phyloP scores from a whole-genome alignment of 2,797 vertebrate genomes.

The Distichodus sexfasciatus region DNA sequence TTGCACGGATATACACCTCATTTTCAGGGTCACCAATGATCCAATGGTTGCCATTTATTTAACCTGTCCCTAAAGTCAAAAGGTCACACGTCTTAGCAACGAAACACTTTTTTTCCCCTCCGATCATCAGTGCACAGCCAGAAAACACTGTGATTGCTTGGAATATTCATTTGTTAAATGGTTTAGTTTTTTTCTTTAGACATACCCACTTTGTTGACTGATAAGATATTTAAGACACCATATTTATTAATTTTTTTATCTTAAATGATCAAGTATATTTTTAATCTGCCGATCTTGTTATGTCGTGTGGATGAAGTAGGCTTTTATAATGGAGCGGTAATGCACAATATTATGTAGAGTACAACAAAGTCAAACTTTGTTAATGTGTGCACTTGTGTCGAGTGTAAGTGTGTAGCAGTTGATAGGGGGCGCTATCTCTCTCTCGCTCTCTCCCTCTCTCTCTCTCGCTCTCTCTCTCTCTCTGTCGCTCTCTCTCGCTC shows the following conservation, averaged over 20 bases:
- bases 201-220: background rate
- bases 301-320: too few relatives aligned
- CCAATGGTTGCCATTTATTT: slow-evolving; percentile 51
- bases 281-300: too few relatives aligned
- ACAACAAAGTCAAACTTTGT: too few relatives aligned
- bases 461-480: background rate
- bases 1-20: slow-evolving; percentile 13
- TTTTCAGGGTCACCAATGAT: slow-evolving; percentile 65
- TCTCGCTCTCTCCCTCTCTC: background rate
- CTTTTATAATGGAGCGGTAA: too few relatives aligned
- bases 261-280: too few relatives aligned
- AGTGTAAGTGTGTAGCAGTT: background rate
- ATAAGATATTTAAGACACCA: background rate
- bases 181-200: background rate
- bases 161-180: background rate
- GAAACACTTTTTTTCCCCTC: slow-evolving; percentile 9
- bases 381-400: too few relatives aligned
- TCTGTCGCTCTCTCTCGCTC: background rate
- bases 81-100: slow-evolving; percentile 38
- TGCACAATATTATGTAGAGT: too few relatives aligned
- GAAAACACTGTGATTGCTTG: background rate
- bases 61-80: slow-evolving; percentile 44
- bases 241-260: too few relatives aligned
- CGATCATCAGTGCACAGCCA: background rate
- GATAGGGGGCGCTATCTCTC: background rate